Evolutionary conservation across 2,888 invertebrate genomes (phyloP).

Genomic region (Atrina japonica): DNA sequence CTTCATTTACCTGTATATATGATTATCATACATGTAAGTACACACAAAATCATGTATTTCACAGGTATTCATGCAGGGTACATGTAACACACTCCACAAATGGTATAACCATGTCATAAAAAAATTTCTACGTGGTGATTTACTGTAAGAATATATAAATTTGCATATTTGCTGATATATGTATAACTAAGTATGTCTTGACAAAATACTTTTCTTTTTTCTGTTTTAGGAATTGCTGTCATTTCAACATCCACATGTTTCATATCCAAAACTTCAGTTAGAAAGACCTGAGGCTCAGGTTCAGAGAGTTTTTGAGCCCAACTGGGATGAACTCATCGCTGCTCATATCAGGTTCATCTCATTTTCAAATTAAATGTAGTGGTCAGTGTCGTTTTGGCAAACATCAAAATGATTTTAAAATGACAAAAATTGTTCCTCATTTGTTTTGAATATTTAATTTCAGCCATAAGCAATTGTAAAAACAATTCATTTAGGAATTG

Average conservation of each 20-base stretch:
- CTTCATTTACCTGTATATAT: no score
- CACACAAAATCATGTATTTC: no score
- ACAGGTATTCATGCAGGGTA: no score
- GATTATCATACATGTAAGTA: no score
- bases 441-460: no score
- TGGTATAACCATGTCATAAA: no score
- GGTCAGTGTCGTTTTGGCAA: no score
- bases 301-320: slow-evolving; percentile 86
- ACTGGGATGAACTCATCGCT: slow-evolving; percentile 88
- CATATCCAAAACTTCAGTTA: slow-evolving; percentile 86
- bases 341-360: slow-evolving; percentile 87
- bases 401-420: background rate
- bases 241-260: slow-evolving; percentile 86
- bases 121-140: no score
- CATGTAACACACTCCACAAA: no score
- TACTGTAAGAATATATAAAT: background rate
- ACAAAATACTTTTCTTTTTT: slow-evolving; percentile 11
- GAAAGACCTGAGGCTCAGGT: slow-evolving; percentile 87
- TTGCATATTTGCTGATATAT: background rate
- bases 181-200: background rate
- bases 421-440: no score
- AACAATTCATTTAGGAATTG: no score
- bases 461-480: no score
- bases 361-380: background rate
- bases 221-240: slow-evolving; percentile 78